A percentile compares a stretch with the other conserved stretches of the same genome.
Evolutionary conservation across 2,113 vertebrate species (phyloP).

Genomic region (Tautogolabrus adspersus): DNA sequence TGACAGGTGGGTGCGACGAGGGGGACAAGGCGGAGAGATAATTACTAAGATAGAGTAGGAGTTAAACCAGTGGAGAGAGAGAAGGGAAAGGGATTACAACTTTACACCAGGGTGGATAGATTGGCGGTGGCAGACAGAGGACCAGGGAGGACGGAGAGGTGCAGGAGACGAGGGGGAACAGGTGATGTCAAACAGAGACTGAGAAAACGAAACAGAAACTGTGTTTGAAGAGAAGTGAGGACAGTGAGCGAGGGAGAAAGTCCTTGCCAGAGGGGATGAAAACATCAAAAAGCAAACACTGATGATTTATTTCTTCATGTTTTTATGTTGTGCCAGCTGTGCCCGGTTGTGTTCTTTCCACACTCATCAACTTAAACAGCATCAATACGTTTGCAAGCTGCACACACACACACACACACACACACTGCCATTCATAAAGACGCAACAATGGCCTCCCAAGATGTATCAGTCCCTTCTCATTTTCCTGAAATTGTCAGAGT

Average conservation of each 20-base stretch:
- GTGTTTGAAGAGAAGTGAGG: slow-evolving; percentile 59
- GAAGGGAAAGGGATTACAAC: slow-evolving; percentile 66
- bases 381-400: slow-evolving; percentile 30
- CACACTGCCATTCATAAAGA: slow-evolving; percentile 27
- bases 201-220: slow-evolving; percentile 36
- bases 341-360: slow-evolving; percentile 26
- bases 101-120: slow-evolving; percentile 66
- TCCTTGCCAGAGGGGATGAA: slow-evolving; percentile 72
- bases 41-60: slow-evolving; percentile 78
- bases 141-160: slow-evolving; percentile 37
- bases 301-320: slow-evolving; percentile 60
- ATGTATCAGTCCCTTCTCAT: slow-evolving; percentile 48
- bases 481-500: slow-evolving; percentile 65
- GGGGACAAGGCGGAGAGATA: slow-evolving; percentile 78
- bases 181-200: slow-evolving; percentile 54
- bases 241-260: slow-evolving; percentile 47
- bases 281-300: slow-evolving; percentile 56
- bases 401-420: slow-evolving; percentile 1
- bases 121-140: slow-evolving; percentile 46
- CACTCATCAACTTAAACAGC: not conserved
- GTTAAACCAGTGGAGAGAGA: slow-evolving; percentile 72
- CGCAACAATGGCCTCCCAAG: slow-evolving; percentile 49
- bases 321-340: slow-evolving; percentile 38
- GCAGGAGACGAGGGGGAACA: slow-evolving; percentile 34
- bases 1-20: slow-evolving; percentile 61